phyloP scores from a whole-genome alignment of 53 echinoderm and acorn worm species.

The Mesocentrotus franciscanus region DNA sequence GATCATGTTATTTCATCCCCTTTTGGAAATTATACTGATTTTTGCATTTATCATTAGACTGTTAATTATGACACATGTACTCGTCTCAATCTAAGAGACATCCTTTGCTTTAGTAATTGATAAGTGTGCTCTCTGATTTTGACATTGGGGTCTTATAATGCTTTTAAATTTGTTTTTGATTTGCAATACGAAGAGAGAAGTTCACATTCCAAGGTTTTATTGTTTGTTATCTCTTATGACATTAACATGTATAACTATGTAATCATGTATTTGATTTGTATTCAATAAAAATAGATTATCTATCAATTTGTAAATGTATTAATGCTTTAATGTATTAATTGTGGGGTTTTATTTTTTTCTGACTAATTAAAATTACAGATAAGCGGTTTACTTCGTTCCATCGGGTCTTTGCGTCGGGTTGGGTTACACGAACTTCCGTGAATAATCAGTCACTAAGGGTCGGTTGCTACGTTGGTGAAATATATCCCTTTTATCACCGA shows the following conservation, averaged over 20 bases:
- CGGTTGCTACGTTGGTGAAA: too few relatives aligned
- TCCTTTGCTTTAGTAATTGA: not conserved
- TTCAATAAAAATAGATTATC: not conserved
- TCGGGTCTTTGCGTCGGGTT: too few relatives aligned
- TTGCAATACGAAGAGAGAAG: not conserved
- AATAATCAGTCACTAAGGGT: too few relatives aligned
- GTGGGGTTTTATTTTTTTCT: too few relatives aligned
- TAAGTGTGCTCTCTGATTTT: not conserved
- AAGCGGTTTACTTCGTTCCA: too few relatives aligned
- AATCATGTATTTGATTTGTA: not conserved
- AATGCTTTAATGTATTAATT: not conserved
- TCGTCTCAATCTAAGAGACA: not conserved
- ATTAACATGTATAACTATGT: not conserved
- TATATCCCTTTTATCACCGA: too few relatives aligned
- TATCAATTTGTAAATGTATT: not conserved
- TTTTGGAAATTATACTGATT: not conserved
- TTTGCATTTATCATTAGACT: not conserved
- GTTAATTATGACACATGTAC: too few relatives aligned
- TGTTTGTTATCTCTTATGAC: not conserved
- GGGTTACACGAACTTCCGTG: too few relatives aligned
- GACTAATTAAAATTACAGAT: too few relatives aligned
- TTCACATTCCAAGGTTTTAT: not conserved
- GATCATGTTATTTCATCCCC: not conserved
- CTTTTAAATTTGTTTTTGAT: not conserved
- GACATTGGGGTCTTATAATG: not conserved